Percentiles rank a stretch among this genome's conserved stretches.
Conservation (phyloP, 2,797 vertebrate genomes). For the Triplophysa bombifrons region DNA sequence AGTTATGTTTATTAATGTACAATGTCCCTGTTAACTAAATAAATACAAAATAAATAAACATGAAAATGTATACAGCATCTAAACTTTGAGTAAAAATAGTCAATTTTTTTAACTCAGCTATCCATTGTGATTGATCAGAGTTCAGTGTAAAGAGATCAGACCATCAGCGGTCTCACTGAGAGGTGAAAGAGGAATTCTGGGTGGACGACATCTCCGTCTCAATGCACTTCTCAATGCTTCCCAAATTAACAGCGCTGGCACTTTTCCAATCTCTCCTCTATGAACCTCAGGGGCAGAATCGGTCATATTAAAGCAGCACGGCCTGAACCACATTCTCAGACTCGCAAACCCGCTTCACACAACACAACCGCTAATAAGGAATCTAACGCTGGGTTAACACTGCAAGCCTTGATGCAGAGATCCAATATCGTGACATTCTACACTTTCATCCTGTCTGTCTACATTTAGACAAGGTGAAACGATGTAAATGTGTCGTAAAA, state of each 20-base stretch:
- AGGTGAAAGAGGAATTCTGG: constrained; percentile 2
- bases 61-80: neutral
- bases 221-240: neutral
- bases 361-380: constrained; percentile 13
- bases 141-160: neutral
- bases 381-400: neutral
- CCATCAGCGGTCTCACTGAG: neutral
- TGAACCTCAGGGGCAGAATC: constrained; percentile 21
- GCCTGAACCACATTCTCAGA: neutral
- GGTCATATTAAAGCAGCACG: constrained; percentile 2
- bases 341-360: neutral
- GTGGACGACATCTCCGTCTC: constrained; percentile 15
- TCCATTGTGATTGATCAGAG: neutral
- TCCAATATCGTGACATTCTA: neutral
- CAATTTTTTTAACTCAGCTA: neutral
- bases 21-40: too few species aligned
- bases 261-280: constrained; percentile 24
- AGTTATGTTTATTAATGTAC: too few species aligned
- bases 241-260: constrained; percentile 7
- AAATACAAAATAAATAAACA: too few species aligned
- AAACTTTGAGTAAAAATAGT: too few species aligned
- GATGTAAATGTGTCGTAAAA: neutral
- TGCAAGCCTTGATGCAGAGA: neutral
- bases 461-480: neutral
- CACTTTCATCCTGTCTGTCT: neutral